Base-by-base conservation (phyloP, 2,113 vertebrate species). In the Megaptera novaeangliae region DNA sequence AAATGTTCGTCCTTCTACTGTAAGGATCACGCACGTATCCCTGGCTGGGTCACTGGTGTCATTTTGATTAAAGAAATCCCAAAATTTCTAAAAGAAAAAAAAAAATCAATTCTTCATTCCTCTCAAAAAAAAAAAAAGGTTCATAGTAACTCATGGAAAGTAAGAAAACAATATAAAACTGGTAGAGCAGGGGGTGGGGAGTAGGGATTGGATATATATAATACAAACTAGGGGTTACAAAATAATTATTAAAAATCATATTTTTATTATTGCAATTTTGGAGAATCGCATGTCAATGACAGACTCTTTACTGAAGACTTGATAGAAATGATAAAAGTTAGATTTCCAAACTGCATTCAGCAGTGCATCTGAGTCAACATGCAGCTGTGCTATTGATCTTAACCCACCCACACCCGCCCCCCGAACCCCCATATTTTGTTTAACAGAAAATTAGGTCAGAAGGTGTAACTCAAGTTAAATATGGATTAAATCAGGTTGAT, bases 11-110 rank as follows among this genome's bases (percentile, higher is more conserved):
- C 99, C 99, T 98, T 99, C 99, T 0, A 99, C 99, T 0, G 99
- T 99, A 46, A 99, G 99, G 96, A 99, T 99, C 44, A 99, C 99
- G 88, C 99, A 99, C 0, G 99, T 99, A 97, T 99, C 99, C 98
- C 99, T 99, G 97, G 97, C 99, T 75, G 99, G 99, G 97, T 99
- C 99, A 66, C 98, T 99, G 0, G 99, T 99, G 66, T 99, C 99
- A 4, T 99, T 99, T 85, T 99, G 99, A 98, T 99, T 99, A 98
- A 99, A 99, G 98, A 99, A 99, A 98, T 99, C 99, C 21, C 99
- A 99, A 98, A 99, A 99, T 99, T 99, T 99, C 99, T 99, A 96
- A 86, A 91, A 97, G 94, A 39, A 95, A 68, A 49, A 85, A 86
- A 87, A 77, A 74, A 69, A 39, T n/a, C 0, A 88, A 39, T 71